Base-by-base conservation (phyloP, 2,113 vertebrate genomes). In the Cyrtonyx montezumae region DNA sequence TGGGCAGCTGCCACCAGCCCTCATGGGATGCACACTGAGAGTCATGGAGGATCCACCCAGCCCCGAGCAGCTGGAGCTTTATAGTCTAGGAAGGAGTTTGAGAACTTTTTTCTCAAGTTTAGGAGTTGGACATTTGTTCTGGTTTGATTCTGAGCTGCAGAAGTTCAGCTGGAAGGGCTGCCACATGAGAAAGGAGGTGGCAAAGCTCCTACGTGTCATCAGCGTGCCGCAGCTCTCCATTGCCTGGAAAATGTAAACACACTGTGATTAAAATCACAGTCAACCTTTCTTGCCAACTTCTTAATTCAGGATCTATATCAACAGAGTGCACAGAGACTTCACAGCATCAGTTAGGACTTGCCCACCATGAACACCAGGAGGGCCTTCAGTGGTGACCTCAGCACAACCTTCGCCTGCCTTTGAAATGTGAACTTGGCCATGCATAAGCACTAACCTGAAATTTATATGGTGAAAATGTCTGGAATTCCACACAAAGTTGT, bases 21-120 rank as follows among this genome's bases (percentile, higher is more conserved):
- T 4, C 0, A 26, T 37, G 36, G 65, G 20, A 16, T 8, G 3
- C 46, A 45, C 62, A 8, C 0, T 0, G 58, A 34, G 9, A 43
- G 59, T 36, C 40, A 19, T 1, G 10, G 26, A 74, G 34, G 19
- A 49, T 59, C 21, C 9, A 42, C 37, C 51, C 22, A 23, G 5
- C 8, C 9, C 56, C 25, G 51, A 45, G 30, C 17, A 42, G 45
- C 6, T 30, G 26, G 11, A n/a, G n/a, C 25, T 46, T 28, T 40
- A 32, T 66, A 42, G 32, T 21, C 53, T 53, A 21, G 8, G 37
- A 42, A 65, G 16, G 36, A 5, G 25, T 42, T 62, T 67, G 58
- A 55, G 11, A 89, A 3, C 15, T 77, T 59, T 25, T 25, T 43
- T 74, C 22, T 0, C 0, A 0, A 26, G 18, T n/a, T 83, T 34